Base-by-base conservation (phyloP, 2,113 vertebrate genomes). In the Gambusia affinis region DNA sequence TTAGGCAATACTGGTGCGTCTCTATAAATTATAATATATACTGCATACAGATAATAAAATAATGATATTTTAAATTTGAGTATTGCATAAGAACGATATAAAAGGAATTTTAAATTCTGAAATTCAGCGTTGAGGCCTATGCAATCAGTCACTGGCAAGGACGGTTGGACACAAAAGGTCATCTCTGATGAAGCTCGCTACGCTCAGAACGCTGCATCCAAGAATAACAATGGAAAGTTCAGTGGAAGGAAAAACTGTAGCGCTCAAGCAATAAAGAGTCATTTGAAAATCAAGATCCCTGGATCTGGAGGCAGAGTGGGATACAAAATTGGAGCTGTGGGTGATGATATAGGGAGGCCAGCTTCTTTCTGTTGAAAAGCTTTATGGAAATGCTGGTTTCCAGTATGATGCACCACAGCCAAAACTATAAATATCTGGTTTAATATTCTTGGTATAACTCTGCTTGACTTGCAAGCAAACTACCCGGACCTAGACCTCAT, bases 1-100 rank as follows among this genome's bases (percentile, higher is more conserved):
- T 66, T 73, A 70, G 60, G 74, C 78, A 77, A 70, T 24, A n/a
- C 51, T n/a, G 51, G 22, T 57, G 22, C 24, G 0, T 57, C 51
- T 47, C 44, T 6, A 19, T 47, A 17, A 47, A 47, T 47, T 47
- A 19, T 47, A 19, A 47, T 47, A 47, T 47, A 47, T 47, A 15
- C 1, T 47, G 6, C 22, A 10, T 24, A 24, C 19, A 54, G 7
- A 24, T 24, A 57, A 57, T 57, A n/a, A 57, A 57, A n/a, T 7
- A 8, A 57, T 24, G 0, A 24, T 0, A 57, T 57, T 57, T 24
- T 3, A 57, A n/a, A 57, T 57, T 8, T n/a, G 7, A 24, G 3
- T 57, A n/a, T n/a, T 11, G 24, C 22, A 54, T 54, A 24, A 54
- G 51, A 57, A 10, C 3, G 24, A n/a, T 1, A 24, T 57, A n/a